Base-by-base conservation (phyloP, 2,797 vertebrate genomes). In the Chromis chromis region DNA sequence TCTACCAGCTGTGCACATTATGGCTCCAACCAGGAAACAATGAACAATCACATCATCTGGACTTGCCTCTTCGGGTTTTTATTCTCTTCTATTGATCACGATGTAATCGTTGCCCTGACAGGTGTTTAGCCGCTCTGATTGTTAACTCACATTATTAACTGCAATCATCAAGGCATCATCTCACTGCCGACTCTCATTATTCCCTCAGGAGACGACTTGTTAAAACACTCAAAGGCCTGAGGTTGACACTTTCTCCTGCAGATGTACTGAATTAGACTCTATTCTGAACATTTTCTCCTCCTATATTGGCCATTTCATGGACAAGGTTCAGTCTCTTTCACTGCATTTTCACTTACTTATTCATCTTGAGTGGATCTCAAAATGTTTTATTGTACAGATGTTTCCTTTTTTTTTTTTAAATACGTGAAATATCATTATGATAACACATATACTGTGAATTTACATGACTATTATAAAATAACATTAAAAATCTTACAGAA, bases 1-100 rank as follows among this genome's bases (percentile, higher is more conserved):
- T 25, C 4, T 7, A 31, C 72, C 84, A 88, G 83, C 85, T 88
- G 82, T 83, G 79, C 77, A 59, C 33, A 74, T 77, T 70, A 85
- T 71, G 64, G 69, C 61, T 75, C 75, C 56, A 76, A 81, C 46
- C 57, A 74, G 70, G 25, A 83, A 88, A 75, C 67, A 74, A 74
- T 88, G 50, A 81, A 68, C 65, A 74, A 76, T 77, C 55, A 48
- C 16, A 81, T 81, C 52, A 70, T 79, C 67, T 65, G 61, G 65
- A 69, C 49, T 36, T 40, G 17, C 50, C 58, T 70, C 74, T 66
- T 25, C 36, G 54, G 64, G 55, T 74, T 85, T 74, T 59, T 58
- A 61, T 78, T 74, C 67, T 65, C 21, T 75, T 70, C 52, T 57
- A 39, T 49, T 68, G 54, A 86, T 84, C 59, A 58, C 62, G 73